phyloP scores from a whole-genome alignment of 2,888 invertebrate species.

The Allophyes oxyacanthae region DNA sequence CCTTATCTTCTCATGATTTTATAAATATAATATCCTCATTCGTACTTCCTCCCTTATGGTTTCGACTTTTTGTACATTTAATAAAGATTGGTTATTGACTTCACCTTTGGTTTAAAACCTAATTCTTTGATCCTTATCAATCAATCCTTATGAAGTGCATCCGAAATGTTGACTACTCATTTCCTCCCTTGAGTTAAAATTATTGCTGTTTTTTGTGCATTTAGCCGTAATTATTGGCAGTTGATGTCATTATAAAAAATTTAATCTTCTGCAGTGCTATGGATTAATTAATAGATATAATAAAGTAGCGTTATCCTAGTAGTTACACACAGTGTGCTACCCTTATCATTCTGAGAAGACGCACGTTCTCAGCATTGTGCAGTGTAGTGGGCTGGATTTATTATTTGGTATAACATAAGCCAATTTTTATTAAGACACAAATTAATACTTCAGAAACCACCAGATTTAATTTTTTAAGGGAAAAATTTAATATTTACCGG shows the following conservation, averaged over 20 bases:
- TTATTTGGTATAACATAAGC: no score
- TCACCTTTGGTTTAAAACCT: background rate
- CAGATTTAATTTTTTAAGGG: no score
- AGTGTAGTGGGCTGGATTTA: no score
- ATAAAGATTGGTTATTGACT: constrained; percentile 2
- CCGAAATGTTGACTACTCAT: background rate
- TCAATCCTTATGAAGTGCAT: constrained; percentile 8
- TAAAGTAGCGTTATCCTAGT: no score
- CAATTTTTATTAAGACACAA: no score
- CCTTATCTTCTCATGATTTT: background rate
- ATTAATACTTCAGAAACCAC: no score
- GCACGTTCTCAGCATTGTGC: no score
- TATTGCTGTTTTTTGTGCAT: constrained; percentile 20
- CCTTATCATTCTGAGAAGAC: no score
- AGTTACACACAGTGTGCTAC: no score
- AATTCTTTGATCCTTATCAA: constrained; percentile 8
- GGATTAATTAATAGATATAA: no score
- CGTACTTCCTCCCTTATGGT: constrained; percentile 8
- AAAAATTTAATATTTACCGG: no score
- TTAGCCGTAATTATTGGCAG: constrained; percentile 12
- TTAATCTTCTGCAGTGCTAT: background rate
- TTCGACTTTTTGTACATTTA: background rate
- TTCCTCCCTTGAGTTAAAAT: constrained; percentile 16
- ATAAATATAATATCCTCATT: background rate
- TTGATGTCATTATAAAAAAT: constrained; percentile 7